Conservation (phyloP, 2,888 invertebrate species). For the Monoplex corrugatus region DNA sequence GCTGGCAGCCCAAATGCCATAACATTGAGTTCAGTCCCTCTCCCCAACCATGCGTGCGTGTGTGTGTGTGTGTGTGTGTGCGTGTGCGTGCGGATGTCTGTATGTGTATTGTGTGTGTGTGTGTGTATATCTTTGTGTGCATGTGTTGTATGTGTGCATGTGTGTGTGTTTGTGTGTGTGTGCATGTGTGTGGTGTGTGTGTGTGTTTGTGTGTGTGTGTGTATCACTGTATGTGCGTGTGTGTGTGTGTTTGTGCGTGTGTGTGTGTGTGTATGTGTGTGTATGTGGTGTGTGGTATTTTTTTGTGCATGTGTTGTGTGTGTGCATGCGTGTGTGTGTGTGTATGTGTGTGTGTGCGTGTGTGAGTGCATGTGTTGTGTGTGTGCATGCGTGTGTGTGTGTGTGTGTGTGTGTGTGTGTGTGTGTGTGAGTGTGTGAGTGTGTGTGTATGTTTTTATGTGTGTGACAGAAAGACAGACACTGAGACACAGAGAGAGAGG, state of each 20-base stretch:
- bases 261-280: constrained; percentile 26
- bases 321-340: constrained; percentile 25
- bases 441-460: neutral
- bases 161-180: constrained; percentile 32
- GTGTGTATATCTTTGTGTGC: no score
- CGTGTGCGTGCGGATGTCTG: constrained; percentile 16
- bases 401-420: neutral
- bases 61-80: constrained; percentile 37
- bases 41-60: neutral
- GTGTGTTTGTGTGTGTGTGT: neutral
- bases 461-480: neutral
- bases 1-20: no score
- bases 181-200: neutral
- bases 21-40: neutral
- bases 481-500: no score
- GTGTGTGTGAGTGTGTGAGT: neutral
- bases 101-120: no score
- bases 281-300: neutral
- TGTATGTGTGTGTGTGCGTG: neutral
- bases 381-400: constrained; percentile 10
- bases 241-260: neutral
- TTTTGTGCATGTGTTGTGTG: no score
- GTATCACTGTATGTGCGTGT: neutral
- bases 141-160: no score
- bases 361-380: neutral